Base-by-base conservation (phyloP, 2,888 invertebrate species). In the Hydropsyche betteni region DNA sequence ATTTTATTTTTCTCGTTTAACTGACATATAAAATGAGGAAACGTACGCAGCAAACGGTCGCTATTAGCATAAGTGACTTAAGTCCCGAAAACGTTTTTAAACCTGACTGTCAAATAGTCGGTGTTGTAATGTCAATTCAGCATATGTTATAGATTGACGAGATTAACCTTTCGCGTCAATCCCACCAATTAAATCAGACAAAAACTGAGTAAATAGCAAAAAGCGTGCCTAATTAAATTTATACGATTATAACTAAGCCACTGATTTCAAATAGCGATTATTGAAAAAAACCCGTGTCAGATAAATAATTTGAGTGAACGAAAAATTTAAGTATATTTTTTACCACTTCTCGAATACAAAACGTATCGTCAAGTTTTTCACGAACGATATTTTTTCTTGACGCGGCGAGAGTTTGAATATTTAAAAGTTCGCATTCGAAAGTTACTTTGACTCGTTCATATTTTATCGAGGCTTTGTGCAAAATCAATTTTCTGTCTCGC, bases 131-230 rank as follows among this genome's bases (percentile, higher is more conserved):
- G 64, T 64, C 64, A 36, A 55, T 14, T 36, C 8, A 24, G 53
- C 12, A 53, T 8, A n/a, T 1, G 16, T 16, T 8, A n/a, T 5
- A 58, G 16, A 33, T 10, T 64, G 64, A 34, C 64, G 64, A 16
- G 64, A 64, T 64, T 64, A 34, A 64, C 64, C 64, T 64, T 64
- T 64, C 12, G 36, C 64, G 64, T 64, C 24, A 1, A 34, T 64
- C 36, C 3, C 64, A n/a, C 36, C 34, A 64, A 64, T 64, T 64
- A 64, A 33, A 61, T 6, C 24, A 4, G 8, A 24, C 58, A 58
- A 58, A 58, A 58, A 58, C 16, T 16, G 24, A 4, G 8, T 16
- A 24, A n/a, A 14, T n/a, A 53, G 6, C 7, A 16, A 58, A 16
- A 58, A 14, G 16, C 53, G 5, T n/a, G 53, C 5, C 8, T n/a